These are phyloP conservation scores for Adelges cooleyi DNA, from an alignment of 1,140 invertebrate genomes.

Conservation along the genomic window DNA sequence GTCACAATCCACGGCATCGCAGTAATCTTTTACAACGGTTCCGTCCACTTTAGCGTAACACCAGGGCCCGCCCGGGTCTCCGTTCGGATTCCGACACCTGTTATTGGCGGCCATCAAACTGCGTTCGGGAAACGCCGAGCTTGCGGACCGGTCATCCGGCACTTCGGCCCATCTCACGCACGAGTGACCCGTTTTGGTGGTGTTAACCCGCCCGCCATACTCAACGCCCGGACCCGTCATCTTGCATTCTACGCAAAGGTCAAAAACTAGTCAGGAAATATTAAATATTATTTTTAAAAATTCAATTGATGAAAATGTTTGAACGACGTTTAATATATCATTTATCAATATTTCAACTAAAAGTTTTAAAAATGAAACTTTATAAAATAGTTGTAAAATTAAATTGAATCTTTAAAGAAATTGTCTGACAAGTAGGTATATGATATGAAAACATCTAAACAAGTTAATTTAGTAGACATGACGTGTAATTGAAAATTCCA, in stretches of 20 bases:
- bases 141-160: background rate
- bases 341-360: too few relatives aligned
- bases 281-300: too few relatives aligned
- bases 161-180: background rate
- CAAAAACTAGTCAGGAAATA: too few relatives aligned
- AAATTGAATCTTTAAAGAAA: too few relatives aligned
- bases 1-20: background rate
- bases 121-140: background rate
- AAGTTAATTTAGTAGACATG: too few relatives aligned
- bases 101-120: background rate
- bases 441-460: too few relatives aligned
- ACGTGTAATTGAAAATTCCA: too few relatives aligned
- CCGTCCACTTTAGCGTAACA: background rate
- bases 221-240: conserved; percentile 3
- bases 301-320: too few relatives aligned
- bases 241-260: background rate
- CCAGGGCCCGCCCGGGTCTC: conserved; percentile 1
- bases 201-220: background rate
- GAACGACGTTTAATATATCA: too few relatives aligned
- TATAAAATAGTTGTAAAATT: too few relatives aligned
- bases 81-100: conserved; percentile 6
- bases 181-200: conserved; percentile 1
- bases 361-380: too few relatives aligned
- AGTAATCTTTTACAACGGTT: background rate
- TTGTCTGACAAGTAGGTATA: too few relatives aligned